Percentiles rank a stretch among this genome's conserved stretches.
Evolutionary conservation across 35 echinoderm and acorn worm species (phyloP).

Genomic region (Chiridota heheva): DNA sequence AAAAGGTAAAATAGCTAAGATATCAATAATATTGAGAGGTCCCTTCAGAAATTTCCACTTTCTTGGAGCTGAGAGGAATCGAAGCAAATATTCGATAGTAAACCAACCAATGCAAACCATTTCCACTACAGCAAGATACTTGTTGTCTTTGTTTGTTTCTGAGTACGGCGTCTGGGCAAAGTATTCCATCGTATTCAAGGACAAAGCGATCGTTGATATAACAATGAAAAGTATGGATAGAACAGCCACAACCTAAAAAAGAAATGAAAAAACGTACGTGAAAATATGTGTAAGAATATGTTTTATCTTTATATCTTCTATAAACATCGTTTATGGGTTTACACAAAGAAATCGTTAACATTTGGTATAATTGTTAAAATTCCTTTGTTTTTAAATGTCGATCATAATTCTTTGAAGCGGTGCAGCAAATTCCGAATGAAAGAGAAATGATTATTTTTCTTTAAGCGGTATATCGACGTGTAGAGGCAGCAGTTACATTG

Average conservation of each 20-base stretch:
- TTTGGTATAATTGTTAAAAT: no score
- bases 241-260: slow-evolving; percentile 91
- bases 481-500: no score
- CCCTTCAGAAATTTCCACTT: slow-evolving; percentile 99
- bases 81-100: slow-evolving; percentile 86
- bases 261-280: no score
- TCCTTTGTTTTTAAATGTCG: no score
- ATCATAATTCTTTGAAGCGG: no score
- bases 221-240: slow-evolving; percentile 96
- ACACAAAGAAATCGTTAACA: no score
- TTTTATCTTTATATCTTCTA: no score
- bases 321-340: no score
- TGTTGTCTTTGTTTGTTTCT: slow-evolving; percentile 55
- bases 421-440: no score
- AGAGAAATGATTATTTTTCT: no score
- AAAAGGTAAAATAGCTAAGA: slow-evolving; percentile 93
- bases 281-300: no score
- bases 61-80: slow-evolving; percentile 88
- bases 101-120: slow-evolving; percentile 98
- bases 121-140: slow-evolving; percentile 64
- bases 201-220: slow-evolving; percentile 88
- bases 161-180: slow-evolving; percentile 27
- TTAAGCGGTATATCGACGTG: no score
- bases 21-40: slow-evolving; percentile 92
- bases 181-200: slow-evolving; percentile 81